Evolutionary conservation across 2,888 invertebrate genomes (phyloP).

Genomic region (Colletes collaris): DNA sequence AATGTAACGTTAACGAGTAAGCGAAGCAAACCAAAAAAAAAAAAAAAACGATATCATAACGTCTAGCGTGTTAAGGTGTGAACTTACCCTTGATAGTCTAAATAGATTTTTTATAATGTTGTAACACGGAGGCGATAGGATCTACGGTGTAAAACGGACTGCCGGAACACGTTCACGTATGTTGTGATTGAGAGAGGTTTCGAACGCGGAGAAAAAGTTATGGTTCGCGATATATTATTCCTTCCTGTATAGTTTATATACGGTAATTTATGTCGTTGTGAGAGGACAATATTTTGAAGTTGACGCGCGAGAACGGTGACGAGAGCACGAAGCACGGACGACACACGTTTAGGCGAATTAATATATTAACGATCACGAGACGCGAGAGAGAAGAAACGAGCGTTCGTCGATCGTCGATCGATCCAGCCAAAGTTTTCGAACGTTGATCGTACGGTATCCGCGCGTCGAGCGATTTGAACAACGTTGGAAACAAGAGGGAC

Average conservation of each 20-base stretch:
- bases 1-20: constrained; percentile 50
- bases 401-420: constrained; percentile 13
- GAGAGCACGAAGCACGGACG: constrained; percentile 13
- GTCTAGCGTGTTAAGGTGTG: constrained; percentile 59
- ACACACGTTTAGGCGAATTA: constrained; percentile 8
- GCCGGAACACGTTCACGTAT: constrained; percentile 21
- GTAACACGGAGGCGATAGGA: constrained; percentile 43
- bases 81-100: constrained; percentile 53
- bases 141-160: constrained; percentile 40
- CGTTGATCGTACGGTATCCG: constrained; percentile 37
- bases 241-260: constrained; percentile 66
- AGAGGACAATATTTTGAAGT: constrained; percentile 66
- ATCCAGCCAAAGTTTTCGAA: constrained; percentile 17
- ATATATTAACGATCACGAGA: neutral
- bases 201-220: constrained; percentile 16
- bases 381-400: neutral
- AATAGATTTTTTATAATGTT: constrained; percentile 71
- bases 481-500: neutral
- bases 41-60: constrained; percentile 62
- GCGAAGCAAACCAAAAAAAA: constrained; percentile 17
- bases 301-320: constrained; percentile 30
- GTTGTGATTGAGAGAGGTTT: constrained; percentile 26
- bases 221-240: constrained; percentile 56
- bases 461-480: constrained; percentile 14
- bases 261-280: constrained; percentile 66